Percentiles rank a stretch among this genome's conserved stretches.
These are phyloP conservation scores for Triplophysa siluroides DNA, from an alignment of 2,113 vertebrate species.

Conservation along the genomic window DNA sequence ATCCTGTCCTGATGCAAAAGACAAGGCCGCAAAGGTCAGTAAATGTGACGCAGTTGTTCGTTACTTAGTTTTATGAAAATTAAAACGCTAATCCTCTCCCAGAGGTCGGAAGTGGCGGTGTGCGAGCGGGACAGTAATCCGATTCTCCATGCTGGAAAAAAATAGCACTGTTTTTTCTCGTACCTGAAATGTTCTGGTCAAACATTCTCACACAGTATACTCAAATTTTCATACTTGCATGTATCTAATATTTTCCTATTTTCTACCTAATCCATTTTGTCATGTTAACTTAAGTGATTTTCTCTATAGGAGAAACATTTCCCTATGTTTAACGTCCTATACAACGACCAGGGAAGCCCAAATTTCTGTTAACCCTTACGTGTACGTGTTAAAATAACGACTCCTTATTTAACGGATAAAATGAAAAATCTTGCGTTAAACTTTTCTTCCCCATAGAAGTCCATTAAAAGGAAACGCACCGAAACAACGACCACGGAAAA, in stretches of 20 bases:
- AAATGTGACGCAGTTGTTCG: slow-evolving; percentile 32
- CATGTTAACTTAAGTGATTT: too few relatives aligned
- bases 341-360: too few relatives aligned
- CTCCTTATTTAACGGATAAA: too few relatives aligned
- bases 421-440: too few relatives aligned
- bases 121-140: slow-evolving; percentile 10
- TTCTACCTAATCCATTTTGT: background rate
- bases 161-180: background rate
- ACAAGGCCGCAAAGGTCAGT: slow-evolving; percentile 47
- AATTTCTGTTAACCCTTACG: too few relatives aligned
- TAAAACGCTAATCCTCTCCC: slow-evolving; percentile 51
- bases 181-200: slow-evolving; percentile 12
- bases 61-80: slow-evolving; percentile 59
- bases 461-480: too few relatives aligned
- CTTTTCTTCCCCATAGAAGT: too few relatives aligned
- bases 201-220: background rate
- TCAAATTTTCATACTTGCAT: background rate
- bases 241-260: background rate
- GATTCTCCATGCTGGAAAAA: slow-evolving; percentile 23
- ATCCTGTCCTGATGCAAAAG: slow-evolving; percentile 41
- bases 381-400: too few relatives aligned
- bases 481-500: too few relatives aligned
- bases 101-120: slow-evolving; percentile 20
- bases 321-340: too few relatives aligned
- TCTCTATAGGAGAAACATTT: too few relatives aligned